Conservation (phyloP, 2,888 invertebrate species). For the Rhamphomyia laevipes region DNA sequence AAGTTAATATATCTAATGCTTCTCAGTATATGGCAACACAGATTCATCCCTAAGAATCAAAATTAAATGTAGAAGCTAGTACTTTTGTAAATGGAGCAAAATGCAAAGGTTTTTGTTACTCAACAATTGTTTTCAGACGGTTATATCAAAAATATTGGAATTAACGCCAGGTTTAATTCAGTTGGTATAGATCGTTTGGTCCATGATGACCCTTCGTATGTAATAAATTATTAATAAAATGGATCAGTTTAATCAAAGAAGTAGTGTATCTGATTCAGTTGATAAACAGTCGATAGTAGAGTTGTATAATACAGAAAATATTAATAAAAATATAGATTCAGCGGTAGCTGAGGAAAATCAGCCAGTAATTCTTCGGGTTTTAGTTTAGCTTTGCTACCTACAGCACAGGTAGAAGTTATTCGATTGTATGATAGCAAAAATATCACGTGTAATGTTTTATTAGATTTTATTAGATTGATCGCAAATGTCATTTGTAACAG, state of each 20-base stretch:
- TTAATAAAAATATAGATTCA: not conserved
- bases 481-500: not conserved
- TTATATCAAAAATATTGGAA: too few species aligned
- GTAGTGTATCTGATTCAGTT: too few species aligned
- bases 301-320: not conserved
- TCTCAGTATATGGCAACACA: not conserved
- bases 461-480: not conserved
- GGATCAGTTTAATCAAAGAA: too few species aligned
- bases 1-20: not conserved
- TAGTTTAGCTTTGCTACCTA: not conserved
- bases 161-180: too few species aligned
- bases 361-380: not conserved
- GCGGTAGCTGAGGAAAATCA: not conserved
- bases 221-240: too few species aligned
- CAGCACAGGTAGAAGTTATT: not conserved
- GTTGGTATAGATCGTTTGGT: too few species aligned
- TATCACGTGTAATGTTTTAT: not conserved
- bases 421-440: not conserved
- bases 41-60: not conserved
- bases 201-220: too few species aligned
- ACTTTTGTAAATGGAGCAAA: not conserved
- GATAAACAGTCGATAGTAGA: too few species aligned
- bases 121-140: too few species aligned
- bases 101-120: not conserved
- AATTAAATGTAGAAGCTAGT: not conserved